A percentile compares a stretch with the other conserved stretches of the same genome.
Conservation (phyloP, 2,888 invertebrate genomes). For the Harmothoe impar region DNA sequence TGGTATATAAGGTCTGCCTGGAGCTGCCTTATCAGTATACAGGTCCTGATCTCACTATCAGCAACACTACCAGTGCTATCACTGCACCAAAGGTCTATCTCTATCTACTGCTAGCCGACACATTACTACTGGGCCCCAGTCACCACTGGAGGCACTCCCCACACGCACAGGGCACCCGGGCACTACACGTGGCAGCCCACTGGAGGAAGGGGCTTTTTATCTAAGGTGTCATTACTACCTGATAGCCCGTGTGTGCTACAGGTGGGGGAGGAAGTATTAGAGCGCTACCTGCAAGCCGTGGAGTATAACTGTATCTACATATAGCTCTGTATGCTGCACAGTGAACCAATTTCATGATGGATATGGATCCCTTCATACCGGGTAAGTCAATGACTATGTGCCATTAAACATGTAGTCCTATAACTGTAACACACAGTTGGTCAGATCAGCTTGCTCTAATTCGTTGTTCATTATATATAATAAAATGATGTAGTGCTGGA, state of each 20-base stretch:
- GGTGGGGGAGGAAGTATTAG: too few species aligned
- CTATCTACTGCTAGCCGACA: not conserved
- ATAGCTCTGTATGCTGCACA: too few species aligned
- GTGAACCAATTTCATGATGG: not conserved
- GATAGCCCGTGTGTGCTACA: too few species aligned
- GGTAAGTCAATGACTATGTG: too few species aligned
- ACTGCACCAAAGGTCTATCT: not conserved
- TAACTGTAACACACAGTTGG: not conserved
- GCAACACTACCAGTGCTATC: not conserved
- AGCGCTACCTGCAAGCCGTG: too few species aligned
- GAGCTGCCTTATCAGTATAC: not conserved
- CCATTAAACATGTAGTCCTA: not conserved
- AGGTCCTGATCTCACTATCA: not conserved
- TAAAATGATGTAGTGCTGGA: too few species aligned
- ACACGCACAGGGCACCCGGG: too few species aligned
- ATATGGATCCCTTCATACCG: constrained; percentile 21
- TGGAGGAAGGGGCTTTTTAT: too few species aligned
- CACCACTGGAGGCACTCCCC: not conserved
- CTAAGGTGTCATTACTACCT: too few species aligned
- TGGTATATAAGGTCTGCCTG: not conserved
- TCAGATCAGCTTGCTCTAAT: not conserved
- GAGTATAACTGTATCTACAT: too few species aligned
- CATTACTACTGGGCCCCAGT: not conserved
- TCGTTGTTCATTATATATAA: too few species aligned
- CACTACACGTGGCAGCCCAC: too few species aligned